Base-by-base conservation (phyloP, 2,888 invertebrate genomes). In the Mesopsocus fuscifrons region DNA sequence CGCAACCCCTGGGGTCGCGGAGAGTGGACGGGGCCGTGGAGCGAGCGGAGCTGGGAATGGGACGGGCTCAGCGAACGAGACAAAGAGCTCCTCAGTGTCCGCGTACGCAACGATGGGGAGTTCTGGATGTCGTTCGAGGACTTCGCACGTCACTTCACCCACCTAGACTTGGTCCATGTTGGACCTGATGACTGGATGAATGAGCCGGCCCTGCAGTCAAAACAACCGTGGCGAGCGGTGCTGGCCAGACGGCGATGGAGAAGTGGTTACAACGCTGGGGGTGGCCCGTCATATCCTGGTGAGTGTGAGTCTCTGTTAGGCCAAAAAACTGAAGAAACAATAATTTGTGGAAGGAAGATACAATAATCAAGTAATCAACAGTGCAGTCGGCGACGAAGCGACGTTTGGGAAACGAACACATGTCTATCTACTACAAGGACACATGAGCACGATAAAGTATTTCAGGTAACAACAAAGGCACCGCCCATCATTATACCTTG, bases 171-270 rank as follows among this genome's bases (percentile, higher is more conserved):
- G 52, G 77, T 80, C 49, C 79, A 79, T 57, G 69, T 80, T 49
- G 79, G 77, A 8, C 81, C 80, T 11, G 81, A 81, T 57, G 77
- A 77, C 58, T 77, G 78, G 77, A 67, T 74, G 69, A 59, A 66
- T 51, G 77, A 77, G 58, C 67, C 71, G 15, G 72, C 74, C 26
- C 64, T 77, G 50, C 76, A 72, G 56, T 68, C 70, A 40, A 71
- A 71, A 54, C 72, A 73, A 55, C 77, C 76, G 17, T 77, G 76
- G 77, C 63, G 76, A 48, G 77, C 77, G 41, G 76, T 78, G 54
- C 60, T 74, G 52, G 74, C 78, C 45, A 62, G 78, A 50, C 59
- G 76, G 49, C 60, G 74, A 54, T 73, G 80, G 78, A 61, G 75
- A 48, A 59, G 65, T 48, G 73, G 77, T 15, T 76, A 74, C 61